Base-by-base conservation (phyloP, 2,888 invertebrate species). In the Dendrolimus houi region DNA sequence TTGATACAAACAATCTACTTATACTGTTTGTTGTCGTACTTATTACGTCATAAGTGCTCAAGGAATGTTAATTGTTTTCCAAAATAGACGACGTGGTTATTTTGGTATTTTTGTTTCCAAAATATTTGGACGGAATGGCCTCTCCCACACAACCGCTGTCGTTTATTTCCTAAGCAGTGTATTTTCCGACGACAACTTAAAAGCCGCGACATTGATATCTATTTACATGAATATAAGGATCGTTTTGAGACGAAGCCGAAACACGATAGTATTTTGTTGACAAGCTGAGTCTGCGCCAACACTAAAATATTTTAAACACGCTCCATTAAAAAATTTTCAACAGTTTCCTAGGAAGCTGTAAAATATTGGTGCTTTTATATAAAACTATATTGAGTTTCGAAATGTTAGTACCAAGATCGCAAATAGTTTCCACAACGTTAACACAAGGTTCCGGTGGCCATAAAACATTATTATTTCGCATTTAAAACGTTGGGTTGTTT, bases 91-190 rank as follows among this genome's bases (percentile, higher is more conserved):
- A 62, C 61, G 67, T 57, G 63, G 73, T 74, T 75, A 76, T 79
- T 79, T 80, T 69, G 66, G 75, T 75, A 76, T 79, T 79, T 83
- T 81, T 77, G 69, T 71, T 76, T 76, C 71, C 75, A 79, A 75
- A 82, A 47, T 47, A 47, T 47, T 47, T 68, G 67, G 64, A 63
- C 12, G 47, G 12, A 12, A 47, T 47, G 65, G 60, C 71, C 79
- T 71, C 14, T 1, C 87, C 87, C 79, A 84, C 87, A 82, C 79
- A 75, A 77, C 69, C 64, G 67, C 67, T 60, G 58, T 56, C 70
- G 71, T 75, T 74, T 85, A 85, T 84, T 85, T 83, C 74, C 66
- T 73, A 69, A 67, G 52, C 55, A 56, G 12, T 47, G 60, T 54
- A 63, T 64, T 64, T 66, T 63, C 64, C 55, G 56, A 56, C 55